Conservation (phyloP, 2,113 vertebrate species). For the Ciconia maguari region DNA sequence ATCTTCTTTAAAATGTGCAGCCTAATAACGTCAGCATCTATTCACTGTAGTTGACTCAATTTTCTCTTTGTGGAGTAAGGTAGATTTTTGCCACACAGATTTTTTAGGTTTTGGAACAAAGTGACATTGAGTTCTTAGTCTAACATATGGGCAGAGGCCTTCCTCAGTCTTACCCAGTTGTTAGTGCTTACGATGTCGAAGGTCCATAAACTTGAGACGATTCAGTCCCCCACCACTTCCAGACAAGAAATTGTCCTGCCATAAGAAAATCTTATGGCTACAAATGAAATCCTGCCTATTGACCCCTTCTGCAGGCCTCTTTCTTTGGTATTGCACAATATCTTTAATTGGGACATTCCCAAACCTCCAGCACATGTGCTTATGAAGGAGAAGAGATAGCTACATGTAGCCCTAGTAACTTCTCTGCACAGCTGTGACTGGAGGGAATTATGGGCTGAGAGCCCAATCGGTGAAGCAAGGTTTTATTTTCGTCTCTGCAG, state of each 20-base stretch:
- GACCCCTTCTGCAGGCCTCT: background rate
- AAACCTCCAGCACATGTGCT: background rate
- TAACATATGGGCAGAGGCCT: background rate
- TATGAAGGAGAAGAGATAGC: constrained; percentile 5
- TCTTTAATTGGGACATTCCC: background rate
- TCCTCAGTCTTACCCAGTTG: background rate
- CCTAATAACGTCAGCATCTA: background rate
- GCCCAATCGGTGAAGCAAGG: constrained; percentile 53
- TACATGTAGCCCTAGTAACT: constrained; percentile 34
- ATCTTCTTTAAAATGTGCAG: background rate
- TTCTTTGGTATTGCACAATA: background rate
- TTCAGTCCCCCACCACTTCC: background rate
- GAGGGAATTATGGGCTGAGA: constrained; percentile 25
- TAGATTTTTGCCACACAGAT: background rate
- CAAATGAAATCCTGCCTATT: background rate
- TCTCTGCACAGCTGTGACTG: constrained; percentile 57
- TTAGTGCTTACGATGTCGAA: rapidly evolving
- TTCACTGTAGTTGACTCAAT: background rate
- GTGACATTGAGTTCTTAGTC: background rate
- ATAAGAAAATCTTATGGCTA: background rate
- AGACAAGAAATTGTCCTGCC: background rate
- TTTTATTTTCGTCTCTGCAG: constrained; percentile 64
- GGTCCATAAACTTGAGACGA: background rate
- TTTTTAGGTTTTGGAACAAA: background rate
- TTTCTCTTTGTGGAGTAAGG: background rate